Percentiles rank a stretch among this genome's conserved stretches.
Evolutionary conservation across 2,113 vertebrate genomes (phyloP).

Genomic region (Glaucomys volans): DNA sequence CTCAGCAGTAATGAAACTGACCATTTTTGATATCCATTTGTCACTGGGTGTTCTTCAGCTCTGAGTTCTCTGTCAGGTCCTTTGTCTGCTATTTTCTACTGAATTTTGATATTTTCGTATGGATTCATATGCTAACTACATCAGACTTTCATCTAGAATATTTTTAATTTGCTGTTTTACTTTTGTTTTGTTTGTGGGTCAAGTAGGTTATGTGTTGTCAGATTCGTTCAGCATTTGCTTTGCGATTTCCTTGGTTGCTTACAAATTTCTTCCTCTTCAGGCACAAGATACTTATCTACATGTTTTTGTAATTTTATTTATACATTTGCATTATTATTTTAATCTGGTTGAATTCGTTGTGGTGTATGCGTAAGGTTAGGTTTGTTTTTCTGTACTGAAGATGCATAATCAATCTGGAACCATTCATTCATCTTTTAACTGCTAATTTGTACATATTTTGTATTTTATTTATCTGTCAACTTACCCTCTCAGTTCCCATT

Average conservation of each 20-base stretch:
- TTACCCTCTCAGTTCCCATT: neutral
- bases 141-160: neutral
- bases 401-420: neutral
- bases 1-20: neutral
- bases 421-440: neutral
- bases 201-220: neutral
- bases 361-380: neutral
- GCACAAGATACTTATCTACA: neutral
- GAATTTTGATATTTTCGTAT: constrained; percentile 24
- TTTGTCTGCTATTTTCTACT: neutral
- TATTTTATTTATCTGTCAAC: neutral
- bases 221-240: neutral
- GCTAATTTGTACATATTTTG: neutral
- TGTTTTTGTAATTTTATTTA: neutral
- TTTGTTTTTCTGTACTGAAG: neutral
- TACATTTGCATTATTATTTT: neutral
- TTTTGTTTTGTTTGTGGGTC: neutral
- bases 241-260: neutral
- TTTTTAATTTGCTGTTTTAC: constrained; percentile 36
- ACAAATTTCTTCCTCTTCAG: constrained; percentile 43
- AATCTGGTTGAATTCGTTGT: constrained; percentile 31
- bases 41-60: constrained; percentile 13
- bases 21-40: neutral
- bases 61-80: neutral
- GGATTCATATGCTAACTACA: neutral